Evolutionary conservation across 2,888 invertebrate genomes (phyloP), one percentile per base, ranked within the genome.

Genomic region (Scaptomyza parva): DNA sequence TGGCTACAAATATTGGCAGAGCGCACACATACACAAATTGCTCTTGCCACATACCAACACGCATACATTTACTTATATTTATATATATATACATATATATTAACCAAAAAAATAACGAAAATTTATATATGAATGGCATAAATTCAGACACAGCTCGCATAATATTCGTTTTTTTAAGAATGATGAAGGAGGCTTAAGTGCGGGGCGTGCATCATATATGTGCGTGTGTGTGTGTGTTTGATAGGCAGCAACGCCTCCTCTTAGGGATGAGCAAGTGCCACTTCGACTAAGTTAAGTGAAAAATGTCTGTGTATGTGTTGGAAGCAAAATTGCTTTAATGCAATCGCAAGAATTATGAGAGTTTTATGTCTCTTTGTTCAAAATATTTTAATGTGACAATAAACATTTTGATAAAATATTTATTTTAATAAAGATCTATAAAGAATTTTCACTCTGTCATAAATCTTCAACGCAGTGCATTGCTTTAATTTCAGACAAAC

Each of bases 141-240:
- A 78, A 77, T 77, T 71, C 68, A 76, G 63, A 43, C 70, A 52
- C 62, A 55, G 60, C 63, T 76, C 55, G 71, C 72, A 79, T 63
- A 59, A 78, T 76, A 76, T 71, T 65, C 72, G 76, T 64, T 37
- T 63, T 66, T 76, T 62, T 61, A 75, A 70, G 66, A 66, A 58
- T 70, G 63, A 70, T 70, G 60, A 64, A 58, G 64, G 63, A 57
- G 59, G 44, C 22, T 22, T 22, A 5, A 22, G 5, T 22, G 22
- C 22, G 22, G 22, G 5, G 22, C 35, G 48, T 48, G 37, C 37
- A 43, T 18, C 35, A 35, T n/a, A n/a, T n/a, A n/a, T 12, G 39
- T 20, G 2, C 22, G 22, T 5, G 5, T 22, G 22, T 8, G 5
- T 8, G 9, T 4, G n/a, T 18, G 26, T 24, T 35, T 2, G 11